Percentiles rank a stretch among this genome's conserved stretches.
phyloP scores from a whole-genome alignment of 2,797 vertebrate species.

The Syndactyla subalaris region DNA sequence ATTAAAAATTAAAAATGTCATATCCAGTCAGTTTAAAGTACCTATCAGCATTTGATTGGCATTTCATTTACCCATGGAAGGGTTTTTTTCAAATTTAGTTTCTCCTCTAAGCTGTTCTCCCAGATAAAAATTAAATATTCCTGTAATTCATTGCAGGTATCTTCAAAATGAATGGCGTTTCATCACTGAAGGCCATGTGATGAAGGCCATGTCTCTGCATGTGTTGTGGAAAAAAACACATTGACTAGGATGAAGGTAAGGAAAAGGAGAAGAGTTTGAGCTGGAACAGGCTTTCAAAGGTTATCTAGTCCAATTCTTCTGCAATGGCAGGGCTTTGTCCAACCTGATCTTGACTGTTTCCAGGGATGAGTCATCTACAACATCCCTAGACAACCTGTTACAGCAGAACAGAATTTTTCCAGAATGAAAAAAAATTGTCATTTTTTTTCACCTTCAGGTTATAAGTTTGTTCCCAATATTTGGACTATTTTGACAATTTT shows the following conservation, averaged over 20 bases:
- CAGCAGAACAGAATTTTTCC: neutral
- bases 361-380: neutral
- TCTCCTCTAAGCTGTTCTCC: neutral
- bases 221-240: rapidly evolving
- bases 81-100: neutral
- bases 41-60: neutral
- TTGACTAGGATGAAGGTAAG: neutral
- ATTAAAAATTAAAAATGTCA: neutral
- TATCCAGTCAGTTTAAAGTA: neutral
- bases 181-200: neutral
- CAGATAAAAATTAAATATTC: neutral
- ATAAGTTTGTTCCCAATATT: neutral
- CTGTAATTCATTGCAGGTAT: neutral
- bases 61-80: neutral
- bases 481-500: neutral
- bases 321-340: neutral
- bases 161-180: neutral
- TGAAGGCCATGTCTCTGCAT: neutral
- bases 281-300: neutral
- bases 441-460: neutral
- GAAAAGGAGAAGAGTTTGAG: neutral
- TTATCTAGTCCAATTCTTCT: neutral
- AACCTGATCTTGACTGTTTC: neutral
- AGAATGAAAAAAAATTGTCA: neutral
- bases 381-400: neutral